Conservation (phyloP, 2,888 invertebrate species). For the Rutpela maculata region DNA sequence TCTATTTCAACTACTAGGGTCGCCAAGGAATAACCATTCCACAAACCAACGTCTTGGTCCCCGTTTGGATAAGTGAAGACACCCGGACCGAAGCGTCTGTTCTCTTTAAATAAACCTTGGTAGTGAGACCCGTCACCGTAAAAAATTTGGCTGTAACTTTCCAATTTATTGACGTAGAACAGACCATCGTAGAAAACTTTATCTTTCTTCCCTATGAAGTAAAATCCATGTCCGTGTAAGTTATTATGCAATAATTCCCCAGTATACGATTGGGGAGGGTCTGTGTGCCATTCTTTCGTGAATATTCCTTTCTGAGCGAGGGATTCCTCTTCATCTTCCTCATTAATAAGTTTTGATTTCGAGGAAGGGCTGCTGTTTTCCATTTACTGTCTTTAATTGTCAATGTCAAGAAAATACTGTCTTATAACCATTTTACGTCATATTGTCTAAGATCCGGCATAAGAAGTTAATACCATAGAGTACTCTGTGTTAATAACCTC, state of each 20-base stretch:
- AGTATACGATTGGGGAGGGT: conserved; percentile 71
- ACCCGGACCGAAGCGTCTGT: conserved; percentile 78
- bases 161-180: conserved; percentile 73
- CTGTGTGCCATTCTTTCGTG: conserved; percentile 13
- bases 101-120: conserved; percentile 76
- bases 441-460: too few species aligned
- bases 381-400: conserved; percentile 1
- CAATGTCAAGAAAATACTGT: neutral
- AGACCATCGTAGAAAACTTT: conserved; percentile 70
- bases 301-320: neutral
- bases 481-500: too few species aligned
- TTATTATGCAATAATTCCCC: conserved; percentile 74
- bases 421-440: too few species aligned
- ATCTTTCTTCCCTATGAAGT: conserved; percentile 66
- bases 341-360: neutral
- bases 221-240: conserved; percentile 76
- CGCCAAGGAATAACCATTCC: conserved; percentile 75
- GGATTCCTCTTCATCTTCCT: neutral
- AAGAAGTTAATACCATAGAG: too few species aligned
- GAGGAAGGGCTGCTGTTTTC: neutral
- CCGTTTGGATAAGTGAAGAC: conserved; percentile 73
- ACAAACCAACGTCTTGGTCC: conserved; percentile 77
- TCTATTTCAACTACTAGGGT: conserved; percentile 68
- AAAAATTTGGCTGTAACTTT: conserved; percentile 75
- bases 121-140: conserved; percentile 74